Evolutionary conservation across 2,888 invertebrate genomes (phyloP).

Genomic region (Sipha maydis): DNA sequence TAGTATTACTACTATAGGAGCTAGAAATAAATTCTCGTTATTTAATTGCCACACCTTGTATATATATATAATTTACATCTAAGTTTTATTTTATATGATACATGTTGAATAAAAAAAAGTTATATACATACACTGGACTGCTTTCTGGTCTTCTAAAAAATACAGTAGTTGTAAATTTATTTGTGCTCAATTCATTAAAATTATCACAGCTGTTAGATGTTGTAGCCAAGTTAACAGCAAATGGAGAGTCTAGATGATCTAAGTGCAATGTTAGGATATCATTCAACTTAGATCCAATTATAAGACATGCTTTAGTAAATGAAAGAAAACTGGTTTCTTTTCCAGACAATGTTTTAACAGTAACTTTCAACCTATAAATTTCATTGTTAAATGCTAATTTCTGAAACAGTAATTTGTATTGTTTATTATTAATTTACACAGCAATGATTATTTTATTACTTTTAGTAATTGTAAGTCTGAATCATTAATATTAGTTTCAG

Average conservation of each 20-base stretch:
- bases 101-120: neutral
- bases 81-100: neutral
- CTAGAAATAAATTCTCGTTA: too few species aligned
- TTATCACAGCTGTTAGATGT: slow-evolving; percentile 26
- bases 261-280: slow-evolving; percentile 84
- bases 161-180: slow-evolving; percentile 37
- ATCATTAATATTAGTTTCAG: neutral
- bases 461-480: slow-evolving; percentile 44
- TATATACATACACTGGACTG: slow-evolving; percentile 39
- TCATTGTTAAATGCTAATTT: slow-evolving; percentile 75
- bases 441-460: slow-evolving; percentile 17
- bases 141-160: slow-evolving; percentile 57
- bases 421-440: neutral
- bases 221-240: slow-evolving; percentile 69
- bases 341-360: slow-evolving; percentile 76
- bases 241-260: slow-evolving; percentile 81
- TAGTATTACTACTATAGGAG: too few species aligned
- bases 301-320: slow-evolving; percentile 76
- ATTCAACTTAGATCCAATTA: slow-evolving; percentile 80
- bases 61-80: too few species aligned
- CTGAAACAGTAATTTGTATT: slow-evolving; percentile 68
- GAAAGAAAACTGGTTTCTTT: slow-evolving; percentile 77
- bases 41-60: too few species aligned
- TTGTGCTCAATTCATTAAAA: slow-evolving; percentile 15
- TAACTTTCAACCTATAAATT: slow-evolving; percentile 79